Evolutionary conservation across 2,797 vertebrate genomes (phyloP).

Genomic region (Takifugu rubripes): DNA sequence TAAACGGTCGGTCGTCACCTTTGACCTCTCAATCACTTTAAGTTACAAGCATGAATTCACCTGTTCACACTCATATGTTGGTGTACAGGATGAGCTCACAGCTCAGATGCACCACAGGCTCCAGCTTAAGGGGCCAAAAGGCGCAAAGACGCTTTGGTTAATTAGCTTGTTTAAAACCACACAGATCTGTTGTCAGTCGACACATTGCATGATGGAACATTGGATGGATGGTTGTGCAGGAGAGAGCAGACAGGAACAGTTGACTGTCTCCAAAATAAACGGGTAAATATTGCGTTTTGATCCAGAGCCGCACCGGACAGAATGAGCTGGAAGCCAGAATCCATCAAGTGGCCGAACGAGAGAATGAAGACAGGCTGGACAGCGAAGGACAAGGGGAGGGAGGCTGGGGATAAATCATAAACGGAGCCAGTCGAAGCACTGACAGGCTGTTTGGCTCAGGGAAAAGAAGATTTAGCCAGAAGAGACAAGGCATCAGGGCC

Average conservation of each 20-base stretch:
- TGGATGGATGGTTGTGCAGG: not conserved
- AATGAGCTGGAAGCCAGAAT: conserved; percentile 34
- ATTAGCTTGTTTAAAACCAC: no score
- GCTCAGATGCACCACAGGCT: no score
- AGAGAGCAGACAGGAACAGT: not conserved
- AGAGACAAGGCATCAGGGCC: conserved; percentile 10
- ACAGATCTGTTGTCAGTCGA: no score
- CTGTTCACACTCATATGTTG: no score
- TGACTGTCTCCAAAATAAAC: conserved; percentile 31
- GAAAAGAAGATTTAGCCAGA: conserved; percentile 22
- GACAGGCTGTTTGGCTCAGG: not conserved
- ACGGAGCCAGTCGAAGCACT: conserved; percentile 7
- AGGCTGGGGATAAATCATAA: conserved; percentile 25
- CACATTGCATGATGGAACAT: conserved; percentile 1
- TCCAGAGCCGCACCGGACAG: conserved; percentile 25
- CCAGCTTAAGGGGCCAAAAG: no score
- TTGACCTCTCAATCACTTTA: no score
- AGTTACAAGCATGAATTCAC: no score
- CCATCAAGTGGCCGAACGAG: conserved; percentile 22
- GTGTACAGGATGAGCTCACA: no score
- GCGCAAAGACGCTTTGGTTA: no score
- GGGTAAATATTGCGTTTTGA: conserved; percentile 49
- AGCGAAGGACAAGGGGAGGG: conserved; percentile 19
- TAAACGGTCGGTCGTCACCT: no score
- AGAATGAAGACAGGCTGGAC: conserved; percentile 7